Conservation (phyloP, 2,113 vertebrate genomes). For the Phylloscopus trochilus region DNA sequence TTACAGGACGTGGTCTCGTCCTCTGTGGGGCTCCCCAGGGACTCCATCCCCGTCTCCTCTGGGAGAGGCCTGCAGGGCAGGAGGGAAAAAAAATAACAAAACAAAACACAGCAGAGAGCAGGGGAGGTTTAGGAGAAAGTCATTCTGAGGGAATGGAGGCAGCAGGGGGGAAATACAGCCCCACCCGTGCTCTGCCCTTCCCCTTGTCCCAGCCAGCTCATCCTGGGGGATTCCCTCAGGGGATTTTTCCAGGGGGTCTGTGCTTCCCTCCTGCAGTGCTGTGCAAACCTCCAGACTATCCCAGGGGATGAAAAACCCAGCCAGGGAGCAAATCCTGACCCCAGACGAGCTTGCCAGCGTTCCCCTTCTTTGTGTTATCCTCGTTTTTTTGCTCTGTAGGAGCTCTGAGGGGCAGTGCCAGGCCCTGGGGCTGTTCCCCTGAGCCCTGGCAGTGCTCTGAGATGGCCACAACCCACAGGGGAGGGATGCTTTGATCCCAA, state of each 20-base stretch:
- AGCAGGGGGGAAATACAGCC: not conserved
- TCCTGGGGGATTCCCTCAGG: not conserved
- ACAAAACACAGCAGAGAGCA: not conserved
- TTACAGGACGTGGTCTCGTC: constrained; percentile 82
- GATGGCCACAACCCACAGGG: not conserved
- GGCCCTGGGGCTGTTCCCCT: not conserved
- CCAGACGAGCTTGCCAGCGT: not conserved
- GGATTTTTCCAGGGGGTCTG: not conserved
- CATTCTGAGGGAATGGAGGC: not conserved
- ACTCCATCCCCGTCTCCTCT: constrained; percentile 87
- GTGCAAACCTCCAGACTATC: not conserved
- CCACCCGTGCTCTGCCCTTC: not conserved
- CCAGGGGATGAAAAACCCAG: not conserved
- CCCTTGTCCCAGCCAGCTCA: not conserved
- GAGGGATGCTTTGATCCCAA: not conserved
- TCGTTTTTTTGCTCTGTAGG: fast-evolving
- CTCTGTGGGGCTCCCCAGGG: constrained; percentile 79
- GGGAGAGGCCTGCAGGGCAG: constrained; percentile 78
- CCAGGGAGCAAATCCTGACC: not conserved
- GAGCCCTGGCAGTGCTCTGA: not conserved
- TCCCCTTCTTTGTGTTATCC: not conserved
- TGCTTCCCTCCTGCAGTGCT: not conserved
- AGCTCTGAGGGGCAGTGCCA: not conserved
- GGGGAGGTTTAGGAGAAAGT: not conserved
- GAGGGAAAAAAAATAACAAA: not conserved